A percentile compares a stretch with the other conserved stretches of the same genome.
phyloP scores from a whole-genome alignment of 2,113 vertebrate genomes.

The Xyliphius kryptos region DNA sequence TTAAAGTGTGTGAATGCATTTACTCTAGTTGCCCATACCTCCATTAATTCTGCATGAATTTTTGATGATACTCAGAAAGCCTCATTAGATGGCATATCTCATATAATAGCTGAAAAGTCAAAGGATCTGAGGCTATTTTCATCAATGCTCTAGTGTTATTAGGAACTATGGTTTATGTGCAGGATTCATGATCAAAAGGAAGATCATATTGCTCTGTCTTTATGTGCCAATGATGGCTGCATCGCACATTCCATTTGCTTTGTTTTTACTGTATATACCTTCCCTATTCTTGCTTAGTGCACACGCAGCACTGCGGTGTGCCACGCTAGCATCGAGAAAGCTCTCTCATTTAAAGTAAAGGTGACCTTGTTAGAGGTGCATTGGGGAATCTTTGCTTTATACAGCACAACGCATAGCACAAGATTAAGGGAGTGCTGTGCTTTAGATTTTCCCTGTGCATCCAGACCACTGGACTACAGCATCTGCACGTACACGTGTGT shows the following conservation, averaged over 20 bases:
- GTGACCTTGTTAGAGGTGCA: conserved; percentile 42
- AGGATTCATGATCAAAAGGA: conserved; percentile 27
- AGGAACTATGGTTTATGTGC: conserved; percentile 12
- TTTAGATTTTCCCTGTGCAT: conserved; percentile 16
- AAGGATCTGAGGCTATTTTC: conserved; percentile 26
- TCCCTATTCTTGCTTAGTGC: conserved; percentile 12
- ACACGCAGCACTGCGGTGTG: conserved; percentile 10
- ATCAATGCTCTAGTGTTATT: conserved; percentile 17
- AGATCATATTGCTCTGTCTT: too few species aligned
- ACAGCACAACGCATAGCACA: conserved; percentile 18
- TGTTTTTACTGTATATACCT: conserved; percentile 31
- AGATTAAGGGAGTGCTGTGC: conserved; percentile 23
- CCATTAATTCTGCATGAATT: conserved; percentile 23
- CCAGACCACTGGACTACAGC: conserved; percentile 13
- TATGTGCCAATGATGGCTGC: too few species aligned
- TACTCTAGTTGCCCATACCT: conserved; percentile 4
- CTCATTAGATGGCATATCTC: conserved; percentile 12
- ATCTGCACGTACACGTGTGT: background rate
- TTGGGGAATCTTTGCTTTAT: conserved; percentile 18
- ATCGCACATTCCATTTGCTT: too few species aligned
- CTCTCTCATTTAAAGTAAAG: conserved; percentile 32
- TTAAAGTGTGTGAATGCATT: too few species aligned
- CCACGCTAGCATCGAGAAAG: conserved; percentile 7
- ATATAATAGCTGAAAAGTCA: conserved; percentile 20
- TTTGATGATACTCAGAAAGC: conserved; percentile 16